Evolutionary conservation across 2,797 vertebrate species (phyloP).

Genomic region (Vireo griseus): DNA sequence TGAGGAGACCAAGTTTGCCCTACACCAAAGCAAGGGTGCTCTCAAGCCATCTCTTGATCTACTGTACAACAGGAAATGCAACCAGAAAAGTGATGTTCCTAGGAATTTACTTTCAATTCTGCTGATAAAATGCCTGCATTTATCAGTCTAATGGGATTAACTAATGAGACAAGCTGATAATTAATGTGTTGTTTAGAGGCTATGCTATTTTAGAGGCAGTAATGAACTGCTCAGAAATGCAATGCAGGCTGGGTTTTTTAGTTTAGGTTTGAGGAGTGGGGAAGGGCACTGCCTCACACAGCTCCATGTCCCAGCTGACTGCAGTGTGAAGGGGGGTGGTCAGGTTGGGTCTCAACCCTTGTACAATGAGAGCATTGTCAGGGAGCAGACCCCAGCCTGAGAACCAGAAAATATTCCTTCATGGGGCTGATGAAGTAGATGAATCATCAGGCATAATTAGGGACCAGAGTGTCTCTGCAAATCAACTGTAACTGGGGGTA

Average conservation of each 20-base stretch:
- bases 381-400: neutral
- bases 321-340: neutral
- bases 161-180: neutral
- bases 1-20: neutral
- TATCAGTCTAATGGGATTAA: constrained; percentile 11
- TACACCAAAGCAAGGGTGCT: neutral
- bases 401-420: neutral
- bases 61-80: neutral
- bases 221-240: neutral
- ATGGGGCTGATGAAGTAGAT: neutral
- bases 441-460: neutral
- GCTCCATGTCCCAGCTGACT: neutral
- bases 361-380: neutral
- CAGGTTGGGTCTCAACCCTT: neutral
- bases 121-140: neutral
- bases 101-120: neutral
- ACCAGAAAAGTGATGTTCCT: neutral
- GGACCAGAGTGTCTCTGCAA: neutral
- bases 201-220: neutral
- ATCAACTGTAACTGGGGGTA: neutral
- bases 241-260: neutral
- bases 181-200: neutral
- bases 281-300: neutral
- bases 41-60: neutral
- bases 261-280: neutral